A percentile compares a stretch with the other conserved stretches of the same genome.
phyloP scores from a whole-genome alignment of 2,888 invertebrate genomes.

The Pyrocoelia pectoralis region DNA sequence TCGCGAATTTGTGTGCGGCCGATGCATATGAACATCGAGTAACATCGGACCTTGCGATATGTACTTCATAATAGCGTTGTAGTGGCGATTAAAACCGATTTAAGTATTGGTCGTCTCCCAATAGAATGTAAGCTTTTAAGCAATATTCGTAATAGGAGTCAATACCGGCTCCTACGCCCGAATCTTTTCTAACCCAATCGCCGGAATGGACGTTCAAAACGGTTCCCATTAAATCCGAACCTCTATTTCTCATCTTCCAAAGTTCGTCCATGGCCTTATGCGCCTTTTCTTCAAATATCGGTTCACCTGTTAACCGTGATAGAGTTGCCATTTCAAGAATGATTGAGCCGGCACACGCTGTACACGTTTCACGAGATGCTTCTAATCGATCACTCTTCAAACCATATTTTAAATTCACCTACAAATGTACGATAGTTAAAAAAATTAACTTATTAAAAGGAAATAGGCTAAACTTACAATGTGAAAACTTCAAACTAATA shows the following conservation, averaged over 20 bases:
- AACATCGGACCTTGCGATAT: constrained; percentile 95
- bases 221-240: constrained; percentile 94
- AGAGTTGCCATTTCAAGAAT: constrained; percentile 97
- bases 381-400: constrained; percentile 78
- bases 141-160: constrained; percentile 99
- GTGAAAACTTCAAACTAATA: no score
- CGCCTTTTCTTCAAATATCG: constrained; percentile 93
- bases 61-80: constrained; percentile 96
- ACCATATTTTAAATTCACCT: constrained; percentile 85
- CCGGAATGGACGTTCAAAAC: constrained; percentile 98
- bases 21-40: constrained; percentile 88
- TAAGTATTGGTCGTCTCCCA: constrained; percentile 93
- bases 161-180: constrained; percentile 98
- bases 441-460: no score
- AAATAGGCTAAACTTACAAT: no score
- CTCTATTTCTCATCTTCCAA: constrained; percentile 92
- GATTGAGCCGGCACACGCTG: constrained; percentile 98
- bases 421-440: constrained; percentile 31
- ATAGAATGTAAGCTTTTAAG: constrained; percentile 94
- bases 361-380: constrained; percentile 90
- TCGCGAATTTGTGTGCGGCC: constrained; percentile 91
- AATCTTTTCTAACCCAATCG: constrained; percentile 96
- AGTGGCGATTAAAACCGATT: constrained; percentile 95
- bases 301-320: constrained; percentile 90
- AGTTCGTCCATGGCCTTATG: constrained; percentile 95